Evolutionary conservation across 2,113 vertebrate species (phyloP).

Genomic region (Perca fluviatilis): DNA sequence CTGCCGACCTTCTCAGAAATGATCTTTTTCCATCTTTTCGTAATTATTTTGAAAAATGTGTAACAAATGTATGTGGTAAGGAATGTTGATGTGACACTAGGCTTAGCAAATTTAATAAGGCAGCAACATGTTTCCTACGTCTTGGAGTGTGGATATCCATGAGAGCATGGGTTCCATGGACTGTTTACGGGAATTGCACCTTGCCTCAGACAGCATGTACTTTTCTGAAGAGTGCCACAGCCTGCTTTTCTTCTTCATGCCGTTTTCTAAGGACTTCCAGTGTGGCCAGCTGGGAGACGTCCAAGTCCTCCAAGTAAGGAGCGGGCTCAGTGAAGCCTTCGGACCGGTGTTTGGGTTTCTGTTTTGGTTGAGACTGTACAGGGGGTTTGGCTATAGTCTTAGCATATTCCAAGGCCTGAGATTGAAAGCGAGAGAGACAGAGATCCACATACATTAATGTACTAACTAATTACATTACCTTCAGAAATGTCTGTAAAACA

Average conservation of each 20-base stretch:
- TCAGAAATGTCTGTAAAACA: not conserved
- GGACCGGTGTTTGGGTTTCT: slow-evolving; percentile 46
- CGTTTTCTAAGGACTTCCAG: slow-evolving; percentile 86
- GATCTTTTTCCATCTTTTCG: fast-evolving
- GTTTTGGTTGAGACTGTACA: slow-evolving; percentile 39
- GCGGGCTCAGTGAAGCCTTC: slow-evolving; percentile 31
- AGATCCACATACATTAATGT: not conserved
- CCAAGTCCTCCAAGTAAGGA: slow-evolving; percentile 52
- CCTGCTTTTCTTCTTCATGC: slow-evolving; percentile 90
- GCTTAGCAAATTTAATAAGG: not conserved
- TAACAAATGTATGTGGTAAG: not conserved
- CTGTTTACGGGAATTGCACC: not conserved
- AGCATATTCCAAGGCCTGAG: slow-evolving; percentile 93
- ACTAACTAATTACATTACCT: not conserved
- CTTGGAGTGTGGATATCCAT: not conserved
- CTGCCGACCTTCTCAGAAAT: not conserved
- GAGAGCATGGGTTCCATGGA: not conserved
- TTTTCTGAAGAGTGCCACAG: slow-evolving; percentile 85
- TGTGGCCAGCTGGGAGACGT: slow-evolving; percentile 74
- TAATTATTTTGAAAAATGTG: not conserved
- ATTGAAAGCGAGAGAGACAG: slow-evolving; percentile 23
- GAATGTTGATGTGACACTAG: not conserved
- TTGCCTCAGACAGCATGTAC: slow-evolving; percentile 62
- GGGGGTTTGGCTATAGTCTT: slow-evolving; percentile 89
- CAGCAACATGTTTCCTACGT: not conserved